phyloP scores from a whole-genome alignment of 2,888 invertebrate genomes.

The Drosophila paramelanica region DNA sequence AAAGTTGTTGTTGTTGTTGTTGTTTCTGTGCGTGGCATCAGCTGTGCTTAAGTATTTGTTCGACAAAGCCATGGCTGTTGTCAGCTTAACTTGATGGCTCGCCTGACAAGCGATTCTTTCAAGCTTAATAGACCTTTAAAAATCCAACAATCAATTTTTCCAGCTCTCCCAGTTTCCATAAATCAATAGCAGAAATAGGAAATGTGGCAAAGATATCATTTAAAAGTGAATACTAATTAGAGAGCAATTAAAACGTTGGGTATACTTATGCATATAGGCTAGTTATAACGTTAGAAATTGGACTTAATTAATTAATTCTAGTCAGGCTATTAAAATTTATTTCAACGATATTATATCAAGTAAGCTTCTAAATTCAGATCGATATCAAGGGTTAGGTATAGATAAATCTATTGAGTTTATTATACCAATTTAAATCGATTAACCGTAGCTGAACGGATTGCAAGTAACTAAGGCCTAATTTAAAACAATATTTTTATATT shows the following conservation, averaged over 20 bases:
- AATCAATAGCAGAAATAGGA: conserved; percentile 10
- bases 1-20: conserved; percentile 28
- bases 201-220: conserved; percentile 1
- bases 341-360: neutral
- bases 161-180: conserved; percentile 3
- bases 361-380: neutral
- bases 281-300: neutral
- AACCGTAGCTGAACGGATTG: too few species aligned
- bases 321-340: neutral
- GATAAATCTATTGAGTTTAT: too few species aligned
- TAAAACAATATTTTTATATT: too few species aligned
- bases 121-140: conserved; percentile 27
- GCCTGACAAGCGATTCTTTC: conserved; percentile 26
- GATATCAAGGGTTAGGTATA: neutral
- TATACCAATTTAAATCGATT: too few species aligned
- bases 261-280: neutral
- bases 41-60: conserved; percentile 49
- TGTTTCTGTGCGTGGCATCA: conserved; percentile 55
- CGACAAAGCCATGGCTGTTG: conserved; percentile 6
- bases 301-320: neutral
- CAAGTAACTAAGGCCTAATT: too few species aligned
- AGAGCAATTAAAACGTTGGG: neutral
- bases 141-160: conserved; percentile 29
- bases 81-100: conserved; percentile 33
- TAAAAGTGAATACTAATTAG: neutral